A percentile compares a stretch with the other conserved stretches of the same genome.
phyloP scores from a whole-genome alignment of 2,797 vertebrate genomes.

The Distichodus sexfasciatus region DNA sequence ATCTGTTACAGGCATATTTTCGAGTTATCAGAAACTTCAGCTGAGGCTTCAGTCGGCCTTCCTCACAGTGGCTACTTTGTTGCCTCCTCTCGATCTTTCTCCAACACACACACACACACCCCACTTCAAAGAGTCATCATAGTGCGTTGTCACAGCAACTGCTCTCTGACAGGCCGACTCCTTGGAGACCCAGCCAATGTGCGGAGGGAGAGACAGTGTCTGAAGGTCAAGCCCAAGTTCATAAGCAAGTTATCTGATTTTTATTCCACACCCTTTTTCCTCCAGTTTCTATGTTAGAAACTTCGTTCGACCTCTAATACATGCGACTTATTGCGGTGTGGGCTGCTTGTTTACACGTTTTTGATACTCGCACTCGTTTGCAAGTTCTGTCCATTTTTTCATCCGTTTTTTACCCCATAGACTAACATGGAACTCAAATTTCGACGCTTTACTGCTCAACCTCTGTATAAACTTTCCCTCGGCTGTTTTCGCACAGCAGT shows the following conservation, averaged over 20 bases:
- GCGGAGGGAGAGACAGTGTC: neutral
- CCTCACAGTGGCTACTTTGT: neutral
- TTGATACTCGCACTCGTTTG: too few relatives aligned
- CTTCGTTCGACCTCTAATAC: too few relatives aligned
- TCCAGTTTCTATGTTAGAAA: too few relatives aligned
- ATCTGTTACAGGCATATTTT: neutral
- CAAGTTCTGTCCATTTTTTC: too few relatives aligned
- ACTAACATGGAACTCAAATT: too few relatives aligned
- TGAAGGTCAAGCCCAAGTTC: neutral
- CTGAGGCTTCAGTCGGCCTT: neutral
- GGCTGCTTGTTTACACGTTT: too few relatives aligned
- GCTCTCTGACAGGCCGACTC: neutral
- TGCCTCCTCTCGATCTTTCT: neutral
- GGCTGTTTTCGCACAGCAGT: too few relatives aligned
- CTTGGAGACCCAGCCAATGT: neutral
- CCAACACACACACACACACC: too few relatives aligned
- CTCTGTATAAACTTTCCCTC: too few relatives aligned
- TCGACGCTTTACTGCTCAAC: too few relatives aligned
- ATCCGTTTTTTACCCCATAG: too few relatives aligned
- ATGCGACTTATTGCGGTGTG: too few relatives aligned
- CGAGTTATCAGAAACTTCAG: neutral
- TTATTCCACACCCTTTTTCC: neutral
- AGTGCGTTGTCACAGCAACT: neutral
- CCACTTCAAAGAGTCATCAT: conserved; percentile 5
- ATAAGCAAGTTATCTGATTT: neutral